Evolutionary conservation across 2,888 invertebrate species (phyloP), one percentile per base, ranked within the genome.

Genomic region (Aspidapion aeneum): DNA sequence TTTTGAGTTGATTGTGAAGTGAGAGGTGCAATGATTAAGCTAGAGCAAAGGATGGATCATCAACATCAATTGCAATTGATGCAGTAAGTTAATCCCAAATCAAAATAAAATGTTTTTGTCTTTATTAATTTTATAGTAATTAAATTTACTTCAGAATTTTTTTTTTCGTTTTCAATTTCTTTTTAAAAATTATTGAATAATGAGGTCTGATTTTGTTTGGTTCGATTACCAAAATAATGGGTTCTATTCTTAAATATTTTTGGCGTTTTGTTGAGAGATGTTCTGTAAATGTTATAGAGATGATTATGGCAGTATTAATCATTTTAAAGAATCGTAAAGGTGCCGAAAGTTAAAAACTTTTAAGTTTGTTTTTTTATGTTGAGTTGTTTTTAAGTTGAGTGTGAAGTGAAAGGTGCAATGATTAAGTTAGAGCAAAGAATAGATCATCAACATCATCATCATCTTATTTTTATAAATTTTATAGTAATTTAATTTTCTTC

Each of bases 41-140:
- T 35, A 3, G 67, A 70, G 64, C 62, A 70, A 64, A 65, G 68
- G 18, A 18, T 72, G 64, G 70, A 73, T 49, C 66, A 68, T 55
- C 65, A 66, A 16, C 64, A 61, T 57, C 66, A 69, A 21, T 19
- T 71, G 52, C 67, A 69, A 16, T 18, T 69, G 19, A 69, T n/a
- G n/a, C n/a, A n/a, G n/a, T n/a, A n/a, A n/a, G n/a, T n/a, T n/a
- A n/a, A n/a, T n/a, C n/a, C n/a, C n/a, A n/a, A n/a, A n/a, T n/a
- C n/a, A n/a, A n/a, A n/a, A n/a, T n/a, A n/a, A n/a, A n/a, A n/a
- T n/a, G n/a, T n/a, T n/a, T n/a, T n/a, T n/a, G n/a, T n/a, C n/a
- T n/a, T n/a, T n/a, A n/a, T n/a, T n/a, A n/a, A n/a, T n/a, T n/a
- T n/a, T n/a, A n/a, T n/a, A n/a, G n/a, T n/a, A n/a, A n/a, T n/a